Evolutionary conservation across 1,140 invertebrate genomes (phyloP).

Genomic region (Ceratosolen fusciceps): DNA sequence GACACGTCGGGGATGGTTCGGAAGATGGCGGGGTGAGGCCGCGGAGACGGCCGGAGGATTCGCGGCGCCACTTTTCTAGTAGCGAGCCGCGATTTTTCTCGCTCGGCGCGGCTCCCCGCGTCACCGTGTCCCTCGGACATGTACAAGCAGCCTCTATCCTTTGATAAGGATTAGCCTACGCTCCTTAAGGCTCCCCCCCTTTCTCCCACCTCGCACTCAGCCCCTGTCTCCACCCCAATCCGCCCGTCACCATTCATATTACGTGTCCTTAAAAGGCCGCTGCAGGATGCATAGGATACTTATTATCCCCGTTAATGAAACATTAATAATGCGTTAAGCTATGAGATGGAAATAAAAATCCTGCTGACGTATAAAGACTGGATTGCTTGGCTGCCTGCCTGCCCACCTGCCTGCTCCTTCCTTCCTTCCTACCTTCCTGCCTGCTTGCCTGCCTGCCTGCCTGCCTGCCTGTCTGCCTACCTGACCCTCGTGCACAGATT

Average conservation of each 20-base stretch:
- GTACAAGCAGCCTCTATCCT: neutral
- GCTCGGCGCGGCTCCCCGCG: too few species aligned
- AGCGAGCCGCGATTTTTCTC: slow-evolving; percentile 6
- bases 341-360: neutral
- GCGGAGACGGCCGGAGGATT: neutral
- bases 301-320: slow-evolving; percentile 18
- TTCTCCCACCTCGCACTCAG: neutral
- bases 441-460: too few species aligned
- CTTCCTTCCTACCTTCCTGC: too few species aligned
- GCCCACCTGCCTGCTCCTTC: too few species aligned
- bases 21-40: neutral
- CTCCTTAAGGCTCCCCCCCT: neutral
- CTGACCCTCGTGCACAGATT: neutral
- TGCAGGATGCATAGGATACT: slow-evolving; percentile 14
- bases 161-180: slow-evolving; percentile 24
- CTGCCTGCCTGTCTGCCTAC: too few species aligned
- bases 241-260: too few species aligned
- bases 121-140: neutral
- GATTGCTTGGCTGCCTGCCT: too few species aligned
- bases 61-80: slow-evolving; percentile 11
- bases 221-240: neutral
- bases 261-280: neutral
- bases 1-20: neutral
- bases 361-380: neutral
- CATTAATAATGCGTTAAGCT: neutral